phyloP scores from a whole-genome alignment of 2,888 invertebrate genomes.

The Orgyia antiqua region DNA sequence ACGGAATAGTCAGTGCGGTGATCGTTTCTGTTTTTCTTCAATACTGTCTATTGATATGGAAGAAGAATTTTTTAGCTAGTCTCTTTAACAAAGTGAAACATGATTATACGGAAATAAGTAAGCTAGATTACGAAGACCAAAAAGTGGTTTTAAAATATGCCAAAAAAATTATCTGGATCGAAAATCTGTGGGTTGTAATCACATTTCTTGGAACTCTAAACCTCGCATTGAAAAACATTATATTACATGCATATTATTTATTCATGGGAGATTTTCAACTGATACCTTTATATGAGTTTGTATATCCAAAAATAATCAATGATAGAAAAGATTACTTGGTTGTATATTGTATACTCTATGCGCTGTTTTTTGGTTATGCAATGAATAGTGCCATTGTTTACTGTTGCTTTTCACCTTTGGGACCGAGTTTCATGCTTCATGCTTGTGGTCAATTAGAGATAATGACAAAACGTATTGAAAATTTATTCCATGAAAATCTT shows the following conservation, averaged over 20 bases:
- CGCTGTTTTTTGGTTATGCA: constrained; percentile 11
- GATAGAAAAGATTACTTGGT: constrained; percentile 20
- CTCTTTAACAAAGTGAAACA: constrained; percentile 22
- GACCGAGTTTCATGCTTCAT: constrained; percentile 44
- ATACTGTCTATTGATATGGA: constrained; percentile 7
- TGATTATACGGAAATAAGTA: constrained; percentile 27
- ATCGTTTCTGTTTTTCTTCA: neutral
- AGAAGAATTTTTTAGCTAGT: constrained; percentile 15
- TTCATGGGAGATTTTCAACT: constrained; percentile 21
- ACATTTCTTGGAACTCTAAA: neutral
- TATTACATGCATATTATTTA: constrained; percentile 20
- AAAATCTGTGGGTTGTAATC: constrained; percentile 32
- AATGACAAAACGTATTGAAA: constrained; percentile 18
- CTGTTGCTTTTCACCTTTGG: constrained; percentile 36
- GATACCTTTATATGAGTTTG: constrained; percentile 27
- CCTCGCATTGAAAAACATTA: constrained; percentile 22
- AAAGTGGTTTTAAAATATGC: constrained; percentile 27
- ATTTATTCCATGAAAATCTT: too few species aligned
- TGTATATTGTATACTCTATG: constrained; percentile 17
- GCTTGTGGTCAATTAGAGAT: constrained; percentile 44
- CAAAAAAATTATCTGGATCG: too few species aligned
- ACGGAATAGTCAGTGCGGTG: constrained; percentile 5
- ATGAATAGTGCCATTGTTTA: constrained; percentile 25
- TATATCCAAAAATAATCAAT: constrained; percentile 31
- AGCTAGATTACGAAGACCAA: constrained; percentile 22